These are phyloP conservation scores for Aporophyla lueneburgensis DNA, from an alignment of 2,888 invertebrate genomes.

Conservation along the genomic window DNA sequence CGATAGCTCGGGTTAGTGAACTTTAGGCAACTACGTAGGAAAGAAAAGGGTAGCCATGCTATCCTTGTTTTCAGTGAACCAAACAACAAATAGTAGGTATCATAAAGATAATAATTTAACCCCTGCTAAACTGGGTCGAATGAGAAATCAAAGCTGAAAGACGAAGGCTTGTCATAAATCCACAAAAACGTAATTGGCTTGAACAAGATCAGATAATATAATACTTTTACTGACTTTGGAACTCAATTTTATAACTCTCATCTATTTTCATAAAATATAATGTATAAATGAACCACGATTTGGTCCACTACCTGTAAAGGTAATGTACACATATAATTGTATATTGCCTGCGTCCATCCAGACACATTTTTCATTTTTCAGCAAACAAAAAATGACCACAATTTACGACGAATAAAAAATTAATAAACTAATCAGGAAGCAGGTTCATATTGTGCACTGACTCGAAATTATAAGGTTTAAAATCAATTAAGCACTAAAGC, in stretches of 20 bases:
- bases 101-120: conserved; percentile 28
- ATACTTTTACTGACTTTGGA: conserved; percentile 34
- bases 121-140: conserved; percentile 21
- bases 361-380: background rate
- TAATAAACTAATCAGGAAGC: no score
- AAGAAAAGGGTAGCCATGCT: background rate
- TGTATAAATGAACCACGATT: conserved; percentile 21
- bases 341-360: background rate
- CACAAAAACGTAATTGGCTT: conserved; percentile 7
- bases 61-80: conserved; percentile 4
- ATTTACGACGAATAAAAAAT: no score
- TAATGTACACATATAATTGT: background rate
- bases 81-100: conserved; percentile 15
- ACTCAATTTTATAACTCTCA: conserved; percentile 9
- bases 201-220: conserved; percentile 45
- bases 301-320: background rate
- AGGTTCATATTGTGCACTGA: no score
- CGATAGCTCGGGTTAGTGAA: background rate
- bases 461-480: no score
- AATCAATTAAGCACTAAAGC: no score
- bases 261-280: conserved; percentile 19
- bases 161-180: conserved; percentile 24
- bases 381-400: no score
- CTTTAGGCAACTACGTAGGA: background rate
- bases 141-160: conserved; percentile 14